These are phyloP conservation scores for Clarias batrachus DNA, from an alignment of 2,113 vertebrate genomes.

Conservation along the genomic window DNA sequence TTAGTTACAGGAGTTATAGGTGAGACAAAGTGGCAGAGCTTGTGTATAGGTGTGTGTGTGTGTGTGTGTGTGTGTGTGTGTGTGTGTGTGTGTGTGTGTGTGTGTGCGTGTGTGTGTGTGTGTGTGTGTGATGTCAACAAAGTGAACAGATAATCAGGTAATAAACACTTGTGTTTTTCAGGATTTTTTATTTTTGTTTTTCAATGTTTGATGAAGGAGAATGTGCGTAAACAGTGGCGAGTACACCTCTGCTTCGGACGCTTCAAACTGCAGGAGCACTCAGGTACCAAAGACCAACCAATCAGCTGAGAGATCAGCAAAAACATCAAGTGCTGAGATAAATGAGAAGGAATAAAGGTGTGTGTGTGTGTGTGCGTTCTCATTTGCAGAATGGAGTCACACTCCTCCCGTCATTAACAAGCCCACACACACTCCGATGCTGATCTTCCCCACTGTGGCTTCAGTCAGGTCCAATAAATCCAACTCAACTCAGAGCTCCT, in stretches of 20 bases:
- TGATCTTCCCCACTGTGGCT: constrained; percentile 56
- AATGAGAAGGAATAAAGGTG: not conserved
- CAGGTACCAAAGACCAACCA: constrained; percentile 67
- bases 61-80: no score
- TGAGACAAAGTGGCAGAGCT: not conserved
- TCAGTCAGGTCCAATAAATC: constrained; percentile 71
- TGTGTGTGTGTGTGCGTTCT: constrained; percentile 44
- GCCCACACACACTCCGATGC: constrained; percentile 58
- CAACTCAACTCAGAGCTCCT: constrained; percentile 75
- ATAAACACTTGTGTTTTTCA: constrained; percentile 56
- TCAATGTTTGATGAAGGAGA: constrained; percentile 89
- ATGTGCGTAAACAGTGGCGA: constrained; percentile 81
- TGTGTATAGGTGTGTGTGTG: not conserved
- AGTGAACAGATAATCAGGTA: not conserved
- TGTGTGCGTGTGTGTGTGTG: not conserved
- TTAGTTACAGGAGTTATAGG: constrained; percentile 11
- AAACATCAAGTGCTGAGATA: not conserved
- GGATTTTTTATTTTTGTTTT: constrained; percentile 89
- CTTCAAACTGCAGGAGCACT: constrained; percentile 71
- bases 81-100: not conserved
- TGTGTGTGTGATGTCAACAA: no score
- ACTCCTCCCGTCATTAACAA: constrained; percentile 63
- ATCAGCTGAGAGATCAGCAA: not conserved
- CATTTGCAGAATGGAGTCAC: constrained; percentile 74
- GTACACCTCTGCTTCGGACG: constrained; percentile 77